Evolutionary conservation across 2,797 vertebrate genomes (phyloP), one percentile per base, ranked within the genome.

Genomic region (Mycteria americana): DNA sequence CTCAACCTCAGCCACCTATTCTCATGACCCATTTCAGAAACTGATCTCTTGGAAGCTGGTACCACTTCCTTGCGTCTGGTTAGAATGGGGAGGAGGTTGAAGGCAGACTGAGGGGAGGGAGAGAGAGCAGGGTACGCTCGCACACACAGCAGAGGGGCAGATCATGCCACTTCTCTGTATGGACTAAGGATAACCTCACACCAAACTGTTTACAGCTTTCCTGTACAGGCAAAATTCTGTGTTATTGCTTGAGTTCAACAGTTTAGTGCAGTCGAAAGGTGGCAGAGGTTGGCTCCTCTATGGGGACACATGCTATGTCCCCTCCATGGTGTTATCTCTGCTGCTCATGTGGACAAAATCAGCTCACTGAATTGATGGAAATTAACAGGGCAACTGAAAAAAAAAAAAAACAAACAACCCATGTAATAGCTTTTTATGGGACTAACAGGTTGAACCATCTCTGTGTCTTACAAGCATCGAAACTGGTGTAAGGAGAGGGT

Each of bases 21-120:
- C 23, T 69, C 23, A 16, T 15, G 11, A 81, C 22, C 9, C 9
- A 2, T n/a, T 73, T 50, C 59, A 54, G 33, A 57, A 87, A 87
- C 16, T 1, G 0, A 3, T 37, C 2, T 62, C 33, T 50, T 68
- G 19, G 13, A 92, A 94, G 28, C 6, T 37, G n/a, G 10, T 69
- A 31, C 12, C 11, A 10, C 17, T 50, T 68, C 0, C 0, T 19
- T 2, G 0, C 11, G 1, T 50, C 30, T 41, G 33, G 7, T 7
- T 65, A 41, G 39, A 19, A 16, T 7, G 30, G 8, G 16, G 16
- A 33, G 46, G 56, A 54, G 14, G 22, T 45, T 69, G 16, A 23
- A 74, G 56, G 39, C 35, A 82, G 17, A 27, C 12, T 27, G 33
- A 25, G 33, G 18, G 18, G 27, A 67, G 46, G 6, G 18, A 5